Conservation (phyloP, 2,797 vertebrate species). For the Botia almorhae region DNA sequence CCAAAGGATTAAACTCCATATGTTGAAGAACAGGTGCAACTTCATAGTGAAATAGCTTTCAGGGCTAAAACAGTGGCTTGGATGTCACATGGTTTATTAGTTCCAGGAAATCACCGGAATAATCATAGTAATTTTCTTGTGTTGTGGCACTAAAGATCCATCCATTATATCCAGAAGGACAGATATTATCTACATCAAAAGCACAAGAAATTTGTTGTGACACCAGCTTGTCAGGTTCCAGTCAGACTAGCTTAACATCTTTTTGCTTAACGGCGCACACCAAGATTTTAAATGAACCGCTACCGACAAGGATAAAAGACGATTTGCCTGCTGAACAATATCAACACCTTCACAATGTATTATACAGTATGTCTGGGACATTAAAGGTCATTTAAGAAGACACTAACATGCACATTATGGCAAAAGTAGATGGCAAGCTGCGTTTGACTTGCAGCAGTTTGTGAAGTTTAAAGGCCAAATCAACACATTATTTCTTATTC, state of each 20-base stretch:
- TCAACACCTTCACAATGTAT: slow-evolving; percentile 40
- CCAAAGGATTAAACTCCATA: background rate
- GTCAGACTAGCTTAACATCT: slow-evolving; percentile 64
- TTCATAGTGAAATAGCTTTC: slow-evolving; percentile 6
- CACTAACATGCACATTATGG: background rate
- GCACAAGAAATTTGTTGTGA: slow-evolving; percentile 43
- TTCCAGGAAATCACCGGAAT: background rate
- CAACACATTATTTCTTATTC: background rate
- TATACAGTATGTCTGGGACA: slow-evolving; percentile 27
- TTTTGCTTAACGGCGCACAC: slow-evolving; percentile 66
- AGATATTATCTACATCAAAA: slow-evolving; percentile 29
- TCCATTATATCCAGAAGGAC: slow-evolving; percentile 31
- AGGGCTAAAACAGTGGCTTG: background rate
- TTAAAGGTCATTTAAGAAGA: slow-evolving; percentile 4
- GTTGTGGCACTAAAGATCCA: slow-evolving; percentile 10
- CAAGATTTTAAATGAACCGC: slow-evolving; percentile 61
- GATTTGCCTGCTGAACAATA: slow-evolving; percentile 23
- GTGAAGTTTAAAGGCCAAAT: slow-evolving; percentile 17
- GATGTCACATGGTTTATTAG: slow-evolving; percentile 11
- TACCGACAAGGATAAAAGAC: slow-evolving; percentile 31
- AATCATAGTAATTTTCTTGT: background rate
- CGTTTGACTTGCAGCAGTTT: slow-evolving; percentile 5
- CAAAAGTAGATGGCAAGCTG: background rate
- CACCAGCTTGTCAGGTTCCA: slow-evolving; percentile 65
- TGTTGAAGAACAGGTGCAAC: background rate